phyloP scores from a whole-genome alignment of 2,888 invertebrate genomes.

The Nezara viridula region DNA sequence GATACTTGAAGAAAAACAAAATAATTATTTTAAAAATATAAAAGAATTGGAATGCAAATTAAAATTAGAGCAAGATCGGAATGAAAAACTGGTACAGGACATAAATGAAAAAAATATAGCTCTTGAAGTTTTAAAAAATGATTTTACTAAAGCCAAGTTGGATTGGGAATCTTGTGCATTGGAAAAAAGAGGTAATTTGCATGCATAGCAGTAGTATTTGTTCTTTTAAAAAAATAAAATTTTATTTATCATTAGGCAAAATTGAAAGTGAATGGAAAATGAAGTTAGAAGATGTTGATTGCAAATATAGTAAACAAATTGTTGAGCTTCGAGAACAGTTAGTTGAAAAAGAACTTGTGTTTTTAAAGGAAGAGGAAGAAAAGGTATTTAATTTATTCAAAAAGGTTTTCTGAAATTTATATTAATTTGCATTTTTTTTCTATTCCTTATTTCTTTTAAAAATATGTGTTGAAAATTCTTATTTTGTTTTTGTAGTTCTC shows the following conservation, averaged over 20 bases:
- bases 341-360: slow-evolving; percentile 36
- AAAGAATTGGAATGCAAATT: background rate
- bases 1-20: slow-evolving; percentile 4
- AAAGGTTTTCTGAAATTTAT: background rate
- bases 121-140: background rate
- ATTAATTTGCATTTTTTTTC: background rate
- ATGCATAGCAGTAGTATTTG: background rate
- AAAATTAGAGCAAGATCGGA: background rate
- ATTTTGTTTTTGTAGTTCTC: background rate
- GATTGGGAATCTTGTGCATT: background rate
- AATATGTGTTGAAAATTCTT: background rate
- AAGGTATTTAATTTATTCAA: slow-evolving; percentile 1
- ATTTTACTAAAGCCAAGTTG: background rate
- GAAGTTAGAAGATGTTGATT: slow-evolving; percentile 14
- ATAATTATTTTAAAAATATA: background rate
- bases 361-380: slow-evolving; percentile 37
- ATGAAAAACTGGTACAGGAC: background rate
- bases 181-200: background rate
- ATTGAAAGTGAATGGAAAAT: slow-evolving; percentile 12
- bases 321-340: background rate
- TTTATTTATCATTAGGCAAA: background rate
- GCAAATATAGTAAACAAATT: background rate
- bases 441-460: background rate
- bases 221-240: background rate
- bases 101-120: slow-evolving; percentile 22